Evolutionary conservation across 64 coral and sea anemone genomes (phyloP), one percentile per base, ranked within the genome.

Genomic region (Stylophora pistillata): DNA sequence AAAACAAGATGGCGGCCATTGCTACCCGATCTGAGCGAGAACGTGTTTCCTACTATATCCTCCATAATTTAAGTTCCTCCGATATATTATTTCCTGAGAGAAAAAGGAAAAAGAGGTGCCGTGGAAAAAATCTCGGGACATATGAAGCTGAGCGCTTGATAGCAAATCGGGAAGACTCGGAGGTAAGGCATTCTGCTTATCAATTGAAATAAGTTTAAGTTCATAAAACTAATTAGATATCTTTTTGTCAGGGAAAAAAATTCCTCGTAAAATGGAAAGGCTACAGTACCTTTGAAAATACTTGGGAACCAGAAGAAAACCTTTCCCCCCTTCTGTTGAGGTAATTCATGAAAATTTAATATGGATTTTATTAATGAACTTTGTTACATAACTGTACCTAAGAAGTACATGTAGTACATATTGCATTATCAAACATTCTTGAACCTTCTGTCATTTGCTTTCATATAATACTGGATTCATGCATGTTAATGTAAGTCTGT

Each of bases 321-420:
- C 75, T 77, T 77, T 77, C 75, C 75, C 75, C 20, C 7, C 18
- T 77, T 54, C 25, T 77, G 75, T 56, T 77, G 75, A 77, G 75
- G 75, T 77, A 56, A 77, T 75, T 53, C 2, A 76, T 76, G 34
- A 73, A 73, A 73, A 73, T 73, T 31, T 47, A 47, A 4, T 1
- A 71, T 71, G 66, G 28, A 71, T 21, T 70, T 70, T 10, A n/a
- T n/a, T n/a, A n/a, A n/a, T n/a, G n/a, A n/a, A n/a, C n/a, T n/a
- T n/a, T n/a, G n/a, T n/a, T n/a, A n/a, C n/a, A n/a, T n/a, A n/a
- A n/a, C n/a, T n/a, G n/a, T n/a, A n/a, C n/a, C n/a, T n/a, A n/a
- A n/a, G n/a, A n/a, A n/a, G n/a, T n/a, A n/a, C n/a, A n/a, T n/a
- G n/a, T n/a, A n/a, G n/a, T n/a, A n/a, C n/a, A n/a, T n/a, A n/a